phyloP scores from a whole-genome alignment of 1,140 invertebrate species.

The Drosophila carrolli region DNA sequence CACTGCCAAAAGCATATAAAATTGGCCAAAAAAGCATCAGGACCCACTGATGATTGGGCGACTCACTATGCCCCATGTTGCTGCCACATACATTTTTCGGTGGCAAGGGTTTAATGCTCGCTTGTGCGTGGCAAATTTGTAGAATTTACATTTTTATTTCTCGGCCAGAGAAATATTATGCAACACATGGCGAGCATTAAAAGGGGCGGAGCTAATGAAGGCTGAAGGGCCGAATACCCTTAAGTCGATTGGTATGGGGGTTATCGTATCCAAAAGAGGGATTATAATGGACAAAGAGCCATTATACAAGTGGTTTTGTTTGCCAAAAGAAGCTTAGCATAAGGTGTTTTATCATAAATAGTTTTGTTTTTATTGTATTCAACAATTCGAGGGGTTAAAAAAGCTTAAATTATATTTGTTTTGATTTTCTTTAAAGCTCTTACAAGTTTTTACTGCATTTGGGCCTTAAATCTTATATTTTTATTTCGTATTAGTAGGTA shows the following conservation, averaged over 20 bases:
- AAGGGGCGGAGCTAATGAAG: constrained; percentile 48
- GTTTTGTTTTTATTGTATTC: too few relatives aligned
- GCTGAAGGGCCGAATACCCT: constrained; percentile 26
- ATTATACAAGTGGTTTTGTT: constrained; percentile 1
- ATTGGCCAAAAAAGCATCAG: constrained; percentile 33
- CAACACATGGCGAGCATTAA: constrained; percentile 71
- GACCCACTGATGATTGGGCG: constrained; percentile 31
- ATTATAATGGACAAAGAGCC: constrained; percentile 5
- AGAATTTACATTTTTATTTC: constrained; percentile 77
- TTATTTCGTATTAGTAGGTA: background rate
- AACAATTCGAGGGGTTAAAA: too few relatives aligned
- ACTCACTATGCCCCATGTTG: constrained; percentile 8
- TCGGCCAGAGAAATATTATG: constrained; percentile 52
- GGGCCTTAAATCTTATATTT: background rate
- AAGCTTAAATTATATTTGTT: too few relatives aligned
- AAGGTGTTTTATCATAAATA: background rate
- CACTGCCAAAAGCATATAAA: constrained; percentile 75
- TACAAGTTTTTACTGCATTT: too few relatives aligned
- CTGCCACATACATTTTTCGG: background rate
- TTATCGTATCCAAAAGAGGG: constrained; percentile 5
- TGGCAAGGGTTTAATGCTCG: constrained; percentile 60
- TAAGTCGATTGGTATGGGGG: constrained; percentile 2
- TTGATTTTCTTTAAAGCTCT: too few relatives aligned
- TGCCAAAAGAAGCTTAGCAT: background rate
- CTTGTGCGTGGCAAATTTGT: constrained; percentile 77